Conservation (phyloP, 2,888 invertebrate species). For the Drosophila buzzatii region DNA sequence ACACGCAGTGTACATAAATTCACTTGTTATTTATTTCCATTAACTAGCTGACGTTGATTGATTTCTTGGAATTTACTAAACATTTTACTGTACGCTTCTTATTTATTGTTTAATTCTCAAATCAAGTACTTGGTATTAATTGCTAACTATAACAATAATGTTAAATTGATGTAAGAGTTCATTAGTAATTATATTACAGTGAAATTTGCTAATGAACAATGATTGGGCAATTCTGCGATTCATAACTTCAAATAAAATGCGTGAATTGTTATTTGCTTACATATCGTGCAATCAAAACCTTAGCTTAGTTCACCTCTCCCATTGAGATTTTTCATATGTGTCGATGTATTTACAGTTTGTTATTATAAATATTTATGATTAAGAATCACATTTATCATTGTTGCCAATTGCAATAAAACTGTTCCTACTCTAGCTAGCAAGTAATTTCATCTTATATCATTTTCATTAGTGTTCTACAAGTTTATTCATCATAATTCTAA, state of each 20-base stretch:
- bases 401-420: no score
- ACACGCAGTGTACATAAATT: neutral
- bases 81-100: neutral
- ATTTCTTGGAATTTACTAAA: neutral
- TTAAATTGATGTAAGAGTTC: neutral
- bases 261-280: neutral
- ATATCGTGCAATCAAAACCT: neutral
- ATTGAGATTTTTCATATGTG: no score
- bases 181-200: neutral
- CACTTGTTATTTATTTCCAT: neutral
- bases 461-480: no score
- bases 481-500: no score
- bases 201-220: neutral
- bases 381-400: no score
- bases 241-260: neutral
- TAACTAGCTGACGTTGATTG: neutral
- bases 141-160: neutral
- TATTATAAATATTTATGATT: no score
- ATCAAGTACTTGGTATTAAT: neutral
- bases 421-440: no score
- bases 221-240: neutral
- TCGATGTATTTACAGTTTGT: no score
- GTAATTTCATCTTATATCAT: no score
- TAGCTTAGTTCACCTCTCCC: no score
- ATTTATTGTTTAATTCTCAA: neutral